Evolutionary conservation across 2,113 vertebrate species (phyloP), one percentile per base, ranked within the genome.

Genomic region (Eulemur macaco): DNA sequence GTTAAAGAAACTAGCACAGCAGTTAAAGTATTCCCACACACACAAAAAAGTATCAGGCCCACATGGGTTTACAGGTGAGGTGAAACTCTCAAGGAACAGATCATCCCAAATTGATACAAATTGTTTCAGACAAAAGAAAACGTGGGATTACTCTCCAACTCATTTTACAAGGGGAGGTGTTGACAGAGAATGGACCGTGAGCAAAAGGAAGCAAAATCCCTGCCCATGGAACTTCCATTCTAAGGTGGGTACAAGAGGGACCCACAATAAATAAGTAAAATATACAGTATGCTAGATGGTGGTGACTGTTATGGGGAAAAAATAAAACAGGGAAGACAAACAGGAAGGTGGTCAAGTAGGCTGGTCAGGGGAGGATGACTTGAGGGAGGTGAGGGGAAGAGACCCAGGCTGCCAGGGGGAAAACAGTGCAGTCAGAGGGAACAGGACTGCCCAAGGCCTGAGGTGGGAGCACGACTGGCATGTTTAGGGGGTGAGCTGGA

Each of bases 381-480:
- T 18, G 11, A 47, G 10, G 21, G 4, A 73, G 5, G 11, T 27
- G 6, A 56, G 31, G 47, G 11, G 37, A 71, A 63, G 7, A 29
- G 8, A 50, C 17, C 7, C 21, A 1, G 20, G 39, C 18, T 39
- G 68, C 15, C 1, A 1, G 50, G 47, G 52, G 2, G 20, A 39
- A 50, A 8, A 11, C 20, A 3, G 5, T 29, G 13, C 8, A 7
- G 27, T 29, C 34, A 60, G 54, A 31, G 13, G n/a, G 31, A 6
- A 13, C 8, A 15, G 29, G n/a, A 76, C 6, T 15, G 20, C 14
- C n/a, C 8, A 37, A 64, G 74, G 76, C 23, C 37, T 31, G 18
- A 1, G 27, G 5, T 9, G 8, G 73, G 39, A 56, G 25, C 3
- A 0, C 0, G 42, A 10, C 27, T 42, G 6, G 6, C 8, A 14